Conservation (phyloP, 2,113 vertebrate species). For the Brevimyrus niger region DNA sequence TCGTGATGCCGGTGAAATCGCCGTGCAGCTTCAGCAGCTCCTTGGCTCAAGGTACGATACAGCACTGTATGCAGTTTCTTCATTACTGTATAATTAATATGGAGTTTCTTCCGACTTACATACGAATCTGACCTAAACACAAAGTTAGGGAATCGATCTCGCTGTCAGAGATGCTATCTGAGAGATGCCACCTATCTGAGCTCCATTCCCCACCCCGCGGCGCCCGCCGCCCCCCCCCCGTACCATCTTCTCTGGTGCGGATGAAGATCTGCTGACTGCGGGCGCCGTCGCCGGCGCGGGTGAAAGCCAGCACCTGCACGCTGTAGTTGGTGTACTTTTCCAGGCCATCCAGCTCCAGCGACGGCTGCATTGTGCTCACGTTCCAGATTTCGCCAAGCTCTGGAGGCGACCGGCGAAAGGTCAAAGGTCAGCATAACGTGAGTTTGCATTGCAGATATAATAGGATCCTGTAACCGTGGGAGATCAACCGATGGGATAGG, state of each 20-base stretch:
- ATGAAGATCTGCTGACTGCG: constrained; percentile 94
- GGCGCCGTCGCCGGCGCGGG: constrained; percentile 86
- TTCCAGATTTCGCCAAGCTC: constrained; percentile 95
- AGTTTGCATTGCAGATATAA: neutral
- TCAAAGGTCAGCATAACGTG: neutral
- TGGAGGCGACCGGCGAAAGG: constrained; percentile 39
- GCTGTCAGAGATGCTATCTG: neutral
- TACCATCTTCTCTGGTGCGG: constrained; percentile 96
- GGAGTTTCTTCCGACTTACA: neutral
- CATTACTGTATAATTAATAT: neutral
- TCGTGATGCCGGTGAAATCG: neutral
- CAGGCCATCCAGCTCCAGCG: constrained; percentile 85
- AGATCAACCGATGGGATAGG: neutral
- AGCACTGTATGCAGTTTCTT: too few species aligned
- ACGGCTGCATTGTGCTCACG: constrained; percentile 83
- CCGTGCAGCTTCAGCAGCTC: neutral
- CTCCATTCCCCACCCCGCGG: neutral
- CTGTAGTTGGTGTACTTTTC: constrained; percentile 99
- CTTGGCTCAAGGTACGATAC: neutral
- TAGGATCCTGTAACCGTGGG: neutral
- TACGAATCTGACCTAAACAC: neutral
- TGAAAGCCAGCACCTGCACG: constrained; percentile 93
- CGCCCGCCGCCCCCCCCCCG: constrained; percentile 16
- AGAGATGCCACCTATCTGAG: too few species aligned
- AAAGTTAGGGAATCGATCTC: neutral